Percentiles rank a stretch among this genome's conserved stretches.
Conservation (phyloP, 1,140 invertebrate species). For the Drosophila athabasca region DNA sequence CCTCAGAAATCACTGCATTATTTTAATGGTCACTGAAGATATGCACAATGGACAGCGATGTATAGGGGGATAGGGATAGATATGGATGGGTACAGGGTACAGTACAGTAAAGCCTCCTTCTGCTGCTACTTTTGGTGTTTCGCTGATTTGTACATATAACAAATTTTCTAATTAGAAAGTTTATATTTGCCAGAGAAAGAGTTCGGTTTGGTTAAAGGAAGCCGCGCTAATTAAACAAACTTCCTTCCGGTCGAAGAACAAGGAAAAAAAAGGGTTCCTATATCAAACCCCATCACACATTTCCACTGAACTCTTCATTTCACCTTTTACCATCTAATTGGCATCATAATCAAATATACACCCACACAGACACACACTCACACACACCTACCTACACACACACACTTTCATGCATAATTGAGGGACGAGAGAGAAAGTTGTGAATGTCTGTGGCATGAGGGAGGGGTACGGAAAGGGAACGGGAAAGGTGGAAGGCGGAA, state of each 20-base stretch:
- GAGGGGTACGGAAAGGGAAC: too few relatives aligned
- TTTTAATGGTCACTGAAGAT: slow-evolving; percentile 61
- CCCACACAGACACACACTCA: slow-evolving; percentile 20
- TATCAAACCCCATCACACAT: neutral
- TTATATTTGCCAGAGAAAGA: slow-evolving; percentile 20
- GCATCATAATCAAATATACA: slow-evolving; percentile 74
- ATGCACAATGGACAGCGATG: slow-evolving; percentile 1
- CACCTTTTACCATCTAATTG: slow-evolving; percentile 51
- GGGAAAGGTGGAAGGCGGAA: slow-evolving; percentile 4
- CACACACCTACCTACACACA: slow-evolving; percentile 4
- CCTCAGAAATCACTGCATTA: slow-evolving; percentile 77
- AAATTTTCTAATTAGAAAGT: slow-evolving; percentile 69
- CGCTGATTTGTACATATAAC: slow-evolving; percentile 20
- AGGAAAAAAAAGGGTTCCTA: slow-evolving; percentile 7
- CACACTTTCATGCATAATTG: slow-evolving; percentile 62
- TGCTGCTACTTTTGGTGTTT: slow-evolving; percentile 1
- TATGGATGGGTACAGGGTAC: neutral
- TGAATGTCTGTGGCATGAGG: neutral
- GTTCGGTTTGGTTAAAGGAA: neutral
- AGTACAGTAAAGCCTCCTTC: slow-evolving; percentile 1
- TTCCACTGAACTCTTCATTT: neutral
- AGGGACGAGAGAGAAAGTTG: slow-evolving; percentile 23
- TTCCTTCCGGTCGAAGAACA: slow-evolving; percentile 44
- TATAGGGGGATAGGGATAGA: too few relatives aligned
- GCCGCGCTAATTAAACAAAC: slow-evolving; percentile 53